Conservation (phyloP, 2,113 vertebrate species). For the Elephas maximus region DNA sequence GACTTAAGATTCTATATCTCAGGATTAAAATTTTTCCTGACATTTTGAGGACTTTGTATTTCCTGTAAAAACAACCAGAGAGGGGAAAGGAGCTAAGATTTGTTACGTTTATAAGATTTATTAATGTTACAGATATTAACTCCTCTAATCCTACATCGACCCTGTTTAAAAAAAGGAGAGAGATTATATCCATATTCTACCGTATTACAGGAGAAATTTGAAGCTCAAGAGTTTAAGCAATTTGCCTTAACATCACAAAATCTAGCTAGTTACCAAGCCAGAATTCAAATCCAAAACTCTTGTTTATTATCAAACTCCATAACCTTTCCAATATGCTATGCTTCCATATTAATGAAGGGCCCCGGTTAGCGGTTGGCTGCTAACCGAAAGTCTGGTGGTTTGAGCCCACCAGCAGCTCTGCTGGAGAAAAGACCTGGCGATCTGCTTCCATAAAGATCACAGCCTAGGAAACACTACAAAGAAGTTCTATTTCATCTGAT, state of each 20-base stretch:
- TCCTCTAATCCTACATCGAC: conserved; percentile 14
- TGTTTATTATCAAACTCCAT: conserved; percentile 43
- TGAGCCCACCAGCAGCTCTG: no score
- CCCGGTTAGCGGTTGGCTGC: neutral
- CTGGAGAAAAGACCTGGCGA: no score
- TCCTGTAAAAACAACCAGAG: conserved; percentile 10
- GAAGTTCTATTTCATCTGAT: neutral
- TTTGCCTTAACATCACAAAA: conserved; percentile 43
- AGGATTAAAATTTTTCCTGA: conserved; percentile 37
- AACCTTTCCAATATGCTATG: conserved; percentile 20
- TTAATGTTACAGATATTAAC: neutral
- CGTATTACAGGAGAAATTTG: neutral
- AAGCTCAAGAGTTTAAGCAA: conserved; percentile 27
- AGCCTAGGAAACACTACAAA: neutral
- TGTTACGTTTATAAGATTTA: neutral
- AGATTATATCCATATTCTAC: neutral
- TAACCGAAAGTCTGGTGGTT: neutral
- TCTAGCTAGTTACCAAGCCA: conserved; percentile 17
- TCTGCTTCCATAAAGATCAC: no score
- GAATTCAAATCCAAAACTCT: conserved; percentile 40
- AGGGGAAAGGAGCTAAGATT: neutral
- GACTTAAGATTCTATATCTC: conserved; percentile 18
- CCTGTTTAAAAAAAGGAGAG: neutral
- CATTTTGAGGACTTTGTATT: conserved; percentile 47
- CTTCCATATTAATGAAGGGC: neutral